A percentile compares a stretch with the other conserved stretches of the same genome.
These are phyloP conservation scores for Ceraclea dissimilis DNA, from an alignment of 2,888 invertebrate genomes.

Conservation along the genomic window DNA sequence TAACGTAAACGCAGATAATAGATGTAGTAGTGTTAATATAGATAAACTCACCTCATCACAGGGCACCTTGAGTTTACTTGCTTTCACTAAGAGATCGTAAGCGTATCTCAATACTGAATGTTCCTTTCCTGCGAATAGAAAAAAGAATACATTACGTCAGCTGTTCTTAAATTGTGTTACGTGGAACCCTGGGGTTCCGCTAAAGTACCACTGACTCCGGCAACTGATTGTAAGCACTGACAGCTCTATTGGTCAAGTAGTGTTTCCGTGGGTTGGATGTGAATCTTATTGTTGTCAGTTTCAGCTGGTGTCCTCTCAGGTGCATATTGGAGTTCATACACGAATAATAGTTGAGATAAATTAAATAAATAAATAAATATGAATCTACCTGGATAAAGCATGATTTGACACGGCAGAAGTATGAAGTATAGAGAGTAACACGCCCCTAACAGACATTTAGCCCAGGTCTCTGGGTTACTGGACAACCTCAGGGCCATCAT, in stretches of 20 bases:
- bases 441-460: constrained; percentile 78
- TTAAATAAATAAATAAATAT: not conserved
- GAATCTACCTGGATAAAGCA: constrained; percentile 56
- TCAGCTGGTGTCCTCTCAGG: too few relatives aligned
- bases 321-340: too few relatives aligned
- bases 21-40: too few relatives aligned
- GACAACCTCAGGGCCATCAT: constrained; percentile 57
- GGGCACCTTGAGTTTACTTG: constrained; percentile 76
- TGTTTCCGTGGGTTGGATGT: too few relatives aligned
- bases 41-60: constrained; percentile 81
- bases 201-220: too few relatives aligned
- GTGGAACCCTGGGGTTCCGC: too few relatives aligned
- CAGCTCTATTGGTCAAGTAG: too few relatives aligned
- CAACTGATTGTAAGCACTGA: too few relatives aligned
- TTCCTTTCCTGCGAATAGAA: constrained; percentile 43
- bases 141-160: too few relatives aligned
- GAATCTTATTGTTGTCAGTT: too few relatives aligned
- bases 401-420: constrained; percentile 82
- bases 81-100: constrained; percentile 79
- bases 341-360: not conserved
- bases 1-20: too few relatives aligned
- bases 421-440: constrained; percentile 95
- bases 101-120: constrained; percentile 71
- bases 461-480: constrained; percentile 80
- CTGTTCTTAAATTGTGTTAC: not conserved